Evolutionary conservation across 92 coral and sea anemone genomes (phyloP), one percentile per base, ranked within the genome.

Genomic region (Pocillopora meandrina): DNA sequence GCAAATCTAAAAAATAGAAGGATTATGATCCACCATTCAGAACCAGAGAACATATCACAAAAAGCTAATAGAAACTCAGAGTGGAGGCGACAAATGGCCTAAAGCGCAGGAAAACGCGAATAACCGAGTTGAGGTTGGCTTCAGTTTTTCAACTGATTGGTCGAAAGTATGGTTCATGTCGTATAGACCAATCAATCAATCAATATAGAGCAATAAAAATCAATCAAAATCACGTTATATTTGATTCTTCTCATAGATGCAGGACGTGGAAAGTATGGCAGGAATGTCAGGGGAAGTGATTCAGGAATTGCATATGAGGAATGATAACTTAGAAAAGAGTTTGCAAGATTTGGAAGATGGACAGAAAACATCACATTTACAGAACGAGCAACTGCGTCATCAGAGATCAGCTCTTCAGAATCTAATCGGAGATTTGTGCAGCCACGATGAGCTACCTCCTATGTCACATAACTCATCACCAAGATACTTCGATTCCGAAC

Each of bases 311-410:
- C 90, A 78, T 81, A 74, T 86, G 12, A 91, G 96, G 17, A 95
- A 96, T 77, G 77, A 81, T 77, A 90, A 83, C 56, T 82, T 96
- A 10, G 90, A 88, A 17, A 87, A 82, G 79, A 96, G 96, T 14
- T 71, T 94, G 20, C 85, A 87, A 60, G 91, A 98, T 14, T 73
- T 96, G 35, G 98, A 96, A 73, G 93, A 94, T 14, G 95, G 95
- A 71, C 96, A 92, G 75, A 77, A 87, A 80, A 85, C 86, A 52
- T 96, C 98, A 9, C 92, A 85, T 34, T 87, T 87, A 14, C 98
- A 96, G 70, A 96, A 92, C 89, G 98, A 94, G 34, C 93, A 95
- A 56, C 91, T 96, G 16, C 91, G 84, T 20, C 94, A 92, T 10
- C 96, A 96, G 79, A 96, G 90, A 61, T 75, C 91, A 33, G 95